Conservation (phyloP, 1,140 invertebrate species). For the Drosophila pseudoananassae region DNA sequence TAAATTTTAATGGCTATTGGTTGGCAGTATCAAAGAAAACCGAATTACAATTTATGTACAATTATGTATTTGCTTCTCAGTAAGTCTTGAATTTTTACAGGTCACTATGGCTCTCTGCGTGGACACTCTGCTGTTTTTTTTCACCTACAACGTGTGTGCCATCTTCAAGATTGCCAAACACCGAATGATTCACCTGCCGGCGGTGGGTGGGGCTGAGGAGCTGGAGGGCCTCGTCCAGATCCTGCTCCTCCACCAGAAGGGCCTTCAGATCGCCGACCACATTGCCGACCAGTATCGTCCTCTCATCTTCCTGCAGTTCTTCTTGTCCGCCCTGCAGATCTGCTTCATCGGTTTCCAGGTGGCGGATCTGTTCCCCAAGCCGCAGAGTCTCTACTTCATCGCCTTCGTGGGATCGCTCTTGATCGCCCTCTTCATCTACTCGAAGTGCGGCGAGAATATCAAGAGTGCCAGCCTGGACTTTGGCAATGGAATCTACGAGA, state of each 20-base stretch:
- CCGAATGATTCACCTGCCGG: conserved; percentile 40
- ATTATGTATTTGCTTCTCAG: too few species aligned
- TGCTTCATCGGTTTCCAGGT: conserved; percentile 70
- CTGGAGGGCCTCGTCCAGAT: conserved; percentile 37
- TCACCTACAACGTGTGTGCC: conserved; percentile 70
- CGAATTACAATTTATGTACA: too few species aligned
- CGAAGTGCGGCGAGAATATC: conserved; percentile 67
- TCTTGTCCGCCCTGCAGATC: conserved; percentile 57
- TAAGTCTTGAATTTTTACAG: background rate
- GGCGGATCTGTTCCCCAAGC: conserved; percentile 64
- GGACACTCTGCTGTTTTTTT: conserved; percentile 63
- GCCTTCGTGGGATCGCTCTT: conserved; percentile 60
- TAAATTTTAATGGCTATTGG: background rate
- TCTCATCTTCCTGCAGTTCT: conserved; percentile 64
- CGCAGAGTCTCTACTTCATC: conserved; percentile 56
- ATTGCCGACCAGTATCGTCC: conserved; percentile 41
- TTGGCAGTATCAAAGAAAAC: background rate
- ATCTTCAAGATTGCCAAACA: conserved; percentile 67
- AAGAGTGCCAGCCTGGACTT: conserved; percentile 64
- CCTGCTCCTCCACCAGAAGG: conserved; percentile 59
- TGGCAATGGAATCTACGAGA: conserved; percentile 51
- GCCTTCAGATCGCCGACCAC: conserved; percentile 48
- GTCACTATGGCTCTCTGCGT: conserved; percentile 59
- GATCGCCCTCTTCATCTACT: conserved; percentile 68
- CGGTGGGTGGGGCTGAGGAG: conserved; percentile 25